Evolutionary conservation across 2,797 vertebrate species (phyloP), one percentile per base, ranked within the genome.

Genomic region (Apogon talboti): DNA sequence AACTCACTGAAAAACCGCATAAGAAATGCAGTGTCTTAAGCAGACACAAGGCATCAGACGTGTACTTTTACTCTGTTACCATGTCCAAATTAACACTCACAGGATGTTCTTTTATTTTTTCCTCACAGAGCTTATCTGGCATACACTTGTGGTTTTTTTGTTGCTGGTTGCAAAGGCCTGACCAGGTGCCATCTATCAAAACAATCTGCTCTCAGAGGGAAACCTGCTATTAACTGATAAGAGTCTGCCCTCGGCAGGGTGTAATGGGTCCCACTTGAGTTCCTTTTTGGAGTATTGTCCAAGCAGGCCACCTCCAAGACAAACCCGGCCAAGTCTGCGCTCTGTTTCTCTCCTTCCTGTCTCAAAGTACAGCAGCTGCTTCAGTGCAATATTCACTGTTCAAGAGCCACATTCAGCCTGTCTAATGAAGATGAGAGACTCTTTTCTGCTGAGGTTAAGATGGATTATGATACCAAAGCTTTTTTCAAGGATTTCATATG

Each of bases 141-240:
- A 12, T 51, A 67, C 75, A 62, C 87, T 66, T 13, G 54, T 76
- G 56, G 51, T 83, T 71, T 58, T 52, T 62, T 59, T 57, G 59
- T 81, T 78, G 78, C 71, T 71, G 60, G 78, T 71, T 77, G 78
- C 77, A 70, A 84, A 81, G 82, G 72, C 84, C 76, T 65, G 83
- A 89, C 86, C 90, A 91, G 90, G 90, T 92, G 89, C 83, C 91
- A 92, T 93, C 91, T 89, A 91, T 91, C 90, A 91, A 92, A 94
- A 92, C 92, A 91, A 93, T 92, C 86, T 82, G 68, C 89, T 91
- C 90, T 87, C 83, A 51, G 74, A 86, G 83, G 88, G 90, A 94
- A 93, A 89, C 88, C 90, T 90, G 89, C 90, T 89, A 92, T 93
- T 92, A 93, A 90, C 92, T 93, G 93, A 94, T 93, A 93, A 93